Percentiles rank a stretch among this genome's conserved stretches.
These are phyloP conservation scores for Thalpophila matura DNA, from an alignment of 2,888 invertebrate genomes.

Conservation along the genomic window DNA sequence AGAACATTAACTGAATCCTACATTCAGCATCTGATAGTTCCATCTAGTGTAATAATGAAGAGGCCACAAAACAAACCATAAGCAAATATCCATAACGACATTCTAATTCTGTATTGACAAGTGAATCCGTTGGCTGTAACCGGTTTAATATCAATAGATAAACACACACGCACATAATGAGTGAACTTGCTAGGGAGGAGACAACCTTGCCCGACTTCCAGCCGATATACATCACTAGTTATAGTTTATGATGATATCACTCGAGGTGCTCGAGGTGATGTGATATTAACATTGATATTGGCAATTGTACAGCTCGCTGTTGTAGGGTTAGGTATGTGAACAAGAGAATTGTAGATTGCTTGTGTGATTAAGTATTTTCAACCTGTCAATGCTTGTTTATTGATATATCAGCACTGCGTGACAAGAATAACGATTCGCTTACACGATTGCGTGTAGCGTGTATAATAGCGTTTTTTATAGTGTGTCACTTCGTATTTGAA, in stretches of 20 bases:
- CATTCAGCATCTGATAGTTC: no score
- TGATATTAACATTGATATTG: conserved; percentile 60
- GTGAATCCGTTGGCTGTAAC: conserved; percentile 44
- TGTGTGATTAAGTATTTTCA: conserved; percentile 1
- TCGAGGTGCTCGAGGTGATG: conserved; percentile 61
- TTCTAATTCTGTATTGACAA: conserved; percentile 29
- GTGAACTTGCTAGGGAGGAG: conserved; percentile 75
- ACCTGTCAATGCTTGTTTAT: background rate
- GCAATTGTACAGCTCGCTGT: conserved; percentile 1
- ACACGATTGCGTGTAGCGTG: no score
- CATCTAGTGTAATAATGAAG: no score
- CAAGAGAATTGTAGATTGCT: no score
- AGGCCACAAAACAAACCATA: no score
- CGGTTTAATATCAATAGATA: conserved; percentile 54
- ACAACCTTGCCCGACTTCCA: conserved; percentile 80
- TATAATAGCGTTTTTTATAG: no score
- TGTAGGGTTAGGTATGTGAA: no score
- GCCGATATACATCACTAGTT: conserved; percentile 72
- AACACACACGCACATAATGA: conserved; percentile 55
- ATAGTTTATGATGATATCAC: conserved; percentile 75
- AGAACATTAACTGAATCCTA: no score
- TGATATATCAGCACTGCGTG: background rate
- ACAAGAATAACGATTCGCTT: no score
- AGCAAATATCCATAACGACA: conserved; percentile 4
- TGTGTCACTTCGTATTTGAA: no score